phyloP scores from a whole-genome alignment of 2,113 vertebrate species.

The Gopherus flavomarginatus region DNA sequence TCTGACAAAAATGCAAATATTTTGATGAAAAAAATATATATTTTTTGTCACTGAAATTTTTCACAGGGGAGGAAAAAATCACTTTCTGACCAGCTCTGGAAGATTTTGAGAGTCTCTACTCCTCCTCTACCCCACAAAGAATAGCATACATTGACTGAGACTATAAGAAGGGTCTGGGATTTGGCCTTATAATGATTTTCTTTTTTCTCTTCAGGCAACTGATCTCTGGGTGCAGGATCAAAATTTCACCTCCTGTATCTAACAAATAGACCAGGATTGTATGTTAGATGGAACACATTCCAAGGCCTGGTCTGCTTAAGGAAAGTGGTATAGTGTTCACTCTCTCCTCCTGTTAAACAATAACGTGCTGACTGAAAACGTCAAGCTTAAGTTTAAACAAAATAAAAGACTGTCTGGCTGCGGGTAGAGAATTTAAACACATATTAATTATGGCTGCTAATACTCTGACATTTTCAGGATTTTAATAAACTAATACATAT shows the following conservation, averaged over 20 bases:
- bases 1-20: background rate
- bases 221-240: background rate
- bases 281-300: slow-evolving; percentile 70
- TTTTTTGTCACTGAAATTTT: background rate
- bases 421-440: slow-evolving; percentile 72
- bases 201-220: slow-evolving; percentile 20
- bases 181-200: background rate
- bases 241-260: background rate
- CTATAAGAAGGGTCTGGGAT: background rate
- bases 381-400: slow-evolving; percentile 78
- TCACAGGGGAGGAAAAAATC: background rate
- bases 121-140: background rate
- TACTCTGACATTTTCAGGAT: slow-evolving; percentile 64
- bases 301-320: slow-evolving; percentile 75
- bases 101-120: background rate
- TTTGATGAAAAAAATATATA: background rate
- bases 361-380: slow-evolving; percentile 78
- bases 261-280: slow-evolving; percentile 60
- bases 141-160: background rate
- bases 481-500: slow-evolving; percentile 75
- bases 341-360: slow-evolving; percentile 73
- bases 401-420: slow-evolving; percentile 71
- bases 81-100: background rate
- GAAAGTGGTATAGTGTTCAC: slow-evolving; percentile 71
- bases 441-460: slow-evolving; percentile 73